Percentiles rank a stretch among this genome's conserved stretches.
phyloP scores from a whole-genome alignment of 2,888 invertebrate genomes.

The Drosophila rubida region DNA sequence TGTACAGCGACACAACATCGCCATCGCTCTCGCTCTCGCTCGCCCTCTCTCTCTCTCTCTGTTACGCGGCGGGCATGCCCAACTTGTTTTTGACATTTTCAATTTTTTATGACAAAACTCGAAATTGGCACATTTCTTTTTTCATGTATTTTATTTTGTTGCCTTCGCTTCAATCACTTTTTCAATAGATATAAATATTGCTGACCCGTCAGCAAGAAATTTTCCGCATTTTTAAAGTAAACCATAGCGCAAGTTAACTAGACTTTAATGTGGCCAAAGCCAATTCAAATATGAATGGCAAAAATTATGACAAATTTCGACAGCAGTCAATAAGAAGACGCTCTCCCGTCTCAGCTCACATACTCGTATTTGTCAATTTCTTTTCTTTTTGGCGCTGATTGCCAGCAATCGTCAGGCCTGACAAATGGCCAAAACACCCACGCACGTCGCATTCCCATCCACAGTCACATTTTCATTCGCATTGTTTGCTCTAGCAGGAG shows the following conservation, averaged over 20 bases:
- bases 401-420: slow-evolving; percentile 69
- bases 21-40: background rate
- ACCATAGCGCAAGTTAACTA: slow-evolving; percentile 30
- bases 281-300: slow-evolving; percentile 22
- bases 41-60: background rate
- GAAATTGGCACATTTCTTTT: slow-evolving; percentile 61
- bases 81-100: slow-evolving; percentile 80
- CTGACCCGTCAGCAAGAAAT: slow-evolving; percentile 12
- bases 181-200: slow-evolving; percentile 4
- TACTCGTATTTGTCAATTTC: slow-evolving; percentile 63
- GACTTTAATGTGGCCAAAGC: slow-evolving; percentile 16
- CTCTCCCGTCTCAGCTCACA: slow-evolving; percentile 10
- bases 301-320: slow-evolving; percentile 70
- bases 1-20: slow-evolving; percentile 34
- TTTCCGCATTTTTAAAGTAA: slow-evolving; percentile 17
- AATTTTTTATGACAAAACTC: slow-evolving; percentile 78
- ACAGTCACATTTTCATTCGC: slow-evolving; percentile 29
- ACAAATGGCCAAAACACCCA: slow-evolving; percentile 62
- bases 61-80: slow-evolving; percentile 26
- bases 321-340: slow-evolving; percentile 27
- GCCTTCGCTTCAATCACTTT: slow-evolving; percentile 2
- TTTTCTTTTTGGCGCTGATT: slow-evolving; percentile 53
- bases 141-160: slow-evolving; percentile 9
- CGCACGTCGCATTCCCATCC: slow-evolving; percentile 59
- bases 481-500: slow-evolving; percentile 52